These are phyloP conservation scores for Sebastes nivosus DNA, from an alignment of 2,797 vertebrate genomes.

Conservation along the genomic window DNA sequence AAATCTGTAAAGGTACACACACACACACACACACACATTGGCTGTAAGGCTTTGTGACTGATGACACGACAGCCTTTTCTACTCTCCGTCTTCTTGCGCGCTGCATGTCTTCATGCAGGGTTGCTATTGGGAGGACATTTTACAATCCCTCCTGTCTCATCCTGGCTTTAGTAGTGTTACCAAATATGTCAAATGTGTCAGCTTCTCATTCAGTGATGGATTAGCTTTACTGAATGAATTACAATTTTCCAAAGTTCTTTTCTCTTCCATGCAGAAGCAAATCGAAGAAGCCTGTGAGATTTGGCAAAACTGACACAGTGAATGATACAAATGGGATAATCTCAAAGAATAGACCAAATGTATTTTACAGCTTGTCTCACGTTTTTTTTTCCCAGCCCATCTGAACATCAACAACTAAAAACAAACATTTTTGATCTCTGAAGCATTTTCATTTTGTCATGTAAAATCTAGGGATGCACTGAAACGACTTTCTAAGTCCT, in stretches of 20 bases:
- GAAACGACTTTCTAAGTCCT: too few relatives aligned
- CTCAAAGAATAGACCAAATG: neutral
- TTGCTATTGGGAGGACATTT: neutral
- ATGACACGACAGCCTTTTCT: neutral
- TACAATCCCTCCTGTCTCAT: neutral
- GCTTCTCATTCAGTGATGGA: neutral
- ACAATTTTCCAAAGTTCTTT: neutral
- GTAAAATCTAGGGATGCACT: too few relatives aligned
- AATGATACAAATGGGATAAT: neutral
- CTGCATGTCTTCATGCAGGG: neutral
- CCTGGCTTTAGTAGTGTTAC: neutral
- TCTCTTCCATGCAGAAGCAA: neutral
- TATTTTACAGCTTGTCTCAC: neutral
- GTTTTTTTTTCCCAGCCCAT: too few relatives aligned
- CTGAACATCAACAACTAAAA: neutral
- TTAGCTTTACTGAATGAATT: neutral
- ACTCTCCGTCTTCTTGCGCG: neutral
- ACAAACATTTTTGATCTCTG: neutral
- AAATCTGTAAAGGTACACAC: slow-evolving; percentile 90
- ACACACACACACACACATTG: neutral
- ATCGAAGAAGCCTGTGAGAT: neutral
- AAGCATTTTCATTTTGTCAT: neutral
- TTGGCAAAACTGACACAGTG: neutral
- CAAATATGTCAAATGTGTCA: neutral
- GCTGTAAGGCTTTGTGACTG: neutral